Evolutionary conservation across 2,888 invertebrate genomes (phyloP).

Genomic region (Prosapia bicincta): DNA sequence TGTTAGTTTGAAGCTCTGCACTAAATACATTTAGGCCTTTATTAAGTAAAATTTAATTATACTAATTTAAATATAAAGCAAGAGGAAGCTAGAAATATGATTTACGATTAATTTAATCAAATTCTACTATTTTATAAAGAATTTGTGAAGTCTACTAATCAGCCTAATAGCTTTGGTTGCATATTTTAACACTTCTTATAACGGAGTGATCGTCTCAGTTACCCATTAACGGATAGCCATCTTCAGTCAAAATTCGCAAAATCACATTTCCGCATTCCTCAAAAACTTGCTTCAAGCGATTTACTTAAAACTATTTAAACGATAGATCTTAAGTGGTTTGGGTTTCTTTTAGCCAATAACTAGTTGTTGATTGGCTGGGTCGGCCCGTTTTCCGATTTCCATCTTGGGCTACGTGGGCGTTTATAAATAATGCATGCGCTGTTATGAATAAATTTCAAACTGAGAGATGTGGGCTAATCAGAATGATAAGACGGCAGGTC

Average conservation of each 20-base stretch:
- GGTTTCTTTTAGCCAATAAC: background rate
- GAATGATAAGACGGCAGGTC: background rate
- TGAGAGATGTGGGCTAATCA: background rate
- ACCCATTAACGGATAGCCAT: background rate
- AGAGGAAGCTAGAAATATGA: too few relatives aligned
- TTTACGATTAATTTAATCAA: too few relatives aligned
- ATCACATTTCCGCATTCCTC: background rate
- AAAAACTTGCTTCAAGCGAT: background rate
- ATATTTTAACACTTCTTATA: background rate
- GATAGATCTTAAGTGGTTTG: background rate
- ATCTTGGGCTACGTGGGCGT: background rate
- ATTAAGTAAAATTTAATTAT: too few relatives aligned
- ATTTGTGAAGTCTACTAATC: too few relatives aligned
- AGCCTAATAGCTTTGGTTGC: too few relatives aligned
- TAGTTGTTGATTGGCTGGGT: background rate
- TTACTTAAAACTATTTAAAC: background rate
- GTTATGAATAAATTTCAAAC: background rate
- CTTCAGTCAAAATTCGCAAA: background rate
- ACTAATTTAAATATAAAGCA: too few relatives aligned
- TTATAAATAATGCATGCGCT: background rate
- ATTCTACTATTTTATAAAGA: too few relatives aligned
- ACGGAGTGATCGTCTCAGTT: background rate
- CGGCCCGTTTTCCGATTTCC: background rate
- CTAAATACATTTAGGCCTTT: too few relatives aligned
- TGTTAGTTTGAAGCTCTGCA: too few relatives aligned